phyloP scores from a whole-genome alignment of 2,113 vertebrate genomes.

The Tretioscincus oriximinensis region DNA sequence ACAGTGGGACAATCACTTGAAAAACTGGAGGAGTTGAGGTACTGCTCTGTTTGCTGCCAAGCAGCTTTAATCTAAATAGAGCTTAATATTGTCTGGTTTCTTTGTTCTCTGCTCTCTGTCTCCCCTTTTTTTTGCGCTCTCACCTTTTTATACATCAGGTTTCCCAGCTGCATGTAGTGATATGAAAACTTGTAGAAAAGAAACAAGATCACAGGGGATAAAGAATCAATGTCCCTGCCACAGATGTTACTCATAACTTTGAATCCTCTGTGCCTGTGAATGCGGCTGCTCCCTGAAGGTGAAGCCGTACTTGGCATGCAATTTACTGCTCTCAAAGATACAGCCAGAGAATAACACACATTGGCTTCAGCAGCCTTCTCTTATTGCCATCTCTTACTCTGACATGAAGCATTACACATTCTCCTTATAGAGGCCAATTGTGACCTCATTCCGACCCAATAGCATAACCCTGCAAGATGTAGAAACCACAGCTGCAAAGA shows the following conservation, averaged over 20 bases:
- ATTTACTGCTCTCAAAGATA: neutral
- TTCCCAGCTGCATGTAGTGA: neutral
- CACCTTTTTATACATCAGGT: conserved; percentile 1
- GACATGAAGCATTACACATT: neutral
- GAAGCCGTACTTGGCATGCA: neutral
- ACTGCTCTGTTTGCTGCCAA: neutral
- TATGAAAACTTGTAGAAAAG: conserved; percentile 4
- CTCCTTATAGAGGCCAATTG: neutral
- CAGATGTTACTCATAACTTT: conserved; percentile 25
- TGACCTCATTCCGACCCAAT: neutral
- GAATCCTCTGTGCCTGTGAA: neutral
- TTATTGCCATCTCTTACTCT: neutral
- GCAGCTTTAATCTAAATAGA: neutral
- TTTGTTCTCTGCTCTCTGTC: neutral
- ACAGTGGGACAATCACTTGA: neutral
- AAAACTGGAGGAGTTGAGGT: conserved; percentile 12
- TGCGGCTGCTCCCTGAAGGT: neutral
- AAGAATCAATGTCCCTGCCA: conserved; percentile 6
- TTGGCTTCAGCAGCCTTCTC: neutral
- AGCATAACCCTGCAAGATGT: neutral
- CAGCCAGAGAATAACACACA: neutral
- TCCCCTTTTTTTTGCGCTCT: neutral
- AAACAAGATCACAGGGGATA: conserved; percentile 1
- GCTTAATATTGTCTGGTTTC: conserved; percentile 8
- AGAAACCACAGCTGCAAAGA: neutral